Evolutionary conservation across 2,888 invertebrate genomes (phyloP).

Genomic region (Drosophila sordidapex): DNA sequence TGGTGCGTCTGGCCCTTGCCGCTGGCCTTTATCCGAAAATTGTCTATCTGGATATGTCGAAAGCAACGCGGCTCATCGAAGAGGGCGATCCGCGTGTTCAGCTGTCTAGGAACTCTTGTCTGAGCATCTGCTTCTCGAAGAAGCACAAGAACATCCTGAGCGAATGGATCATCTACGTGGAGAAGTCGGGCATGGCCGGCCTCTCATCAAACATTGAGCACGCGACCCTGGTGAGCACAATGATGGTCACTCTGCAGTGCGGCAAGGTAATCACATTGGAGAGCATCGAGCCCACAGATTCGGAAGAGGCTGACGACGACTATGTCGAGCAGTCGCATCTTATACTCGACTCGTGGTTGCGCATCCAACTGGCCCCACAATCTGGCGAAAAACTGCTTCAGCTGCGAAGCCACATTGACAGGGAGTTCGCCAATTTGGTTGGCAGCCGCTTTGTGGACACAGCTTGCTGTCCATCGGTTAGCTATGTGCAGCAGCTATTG

Average conservation of each 20-base stretch:
- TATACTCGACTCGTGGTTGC: slow-evolving; percentile 38
- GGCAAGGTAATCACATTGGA: slow-evolving; percentile 63
- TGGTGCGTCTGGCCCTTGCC: slow-evolving; percentile 94
- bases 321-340: slow-evolving; percentile 18
- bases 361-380: slow-evolving; percentile 18
- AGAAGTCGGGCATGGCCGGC: slow-evolving; percentile 89
- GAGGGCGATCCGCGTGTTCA: slow-evolving; percentile 87
- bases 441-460: slow-evolving; percentile 5
- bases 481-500: slow-evolving; percentile 12
- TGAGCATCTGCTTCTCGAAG: slow-evolving; percentile 68
- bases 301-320: slow-evolving; percentile 26
- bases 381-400: slow-evolving; percentile 19
- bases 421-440: slow-evolving; percentile 30
- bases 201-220: slow-evolving; percentile 90
- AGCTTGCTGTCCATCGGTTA: slow-evolving; percentile 9
- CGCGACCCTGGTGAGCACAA: slow-evolving; percentile 92
- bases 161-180: slow-evolving; percentile 95
- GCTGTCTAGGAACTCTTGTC: slow-evolving; percentile 87
- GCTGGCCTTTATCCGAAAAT: slow-evolving; percentile 96
- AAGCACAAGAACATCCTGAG: slow-evolving; percentile 85
- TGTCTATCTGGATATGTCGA: slow-evolving; percentile 88
- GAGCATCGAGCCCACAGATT: slow-evolving; percentile 55
- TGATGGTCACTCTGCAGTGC: slow-evolving; percentile 91
- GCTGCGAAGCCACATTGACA: slow-evolving; percentile 81
- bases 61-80: slow-evolving; percentile 86